A percentile compares a stretch with the other conserved stretches of the same genome.
phyloP scores from a whole-genome alignment of 2,113 vertebrate species.

The Raja brachyura region DNA sequence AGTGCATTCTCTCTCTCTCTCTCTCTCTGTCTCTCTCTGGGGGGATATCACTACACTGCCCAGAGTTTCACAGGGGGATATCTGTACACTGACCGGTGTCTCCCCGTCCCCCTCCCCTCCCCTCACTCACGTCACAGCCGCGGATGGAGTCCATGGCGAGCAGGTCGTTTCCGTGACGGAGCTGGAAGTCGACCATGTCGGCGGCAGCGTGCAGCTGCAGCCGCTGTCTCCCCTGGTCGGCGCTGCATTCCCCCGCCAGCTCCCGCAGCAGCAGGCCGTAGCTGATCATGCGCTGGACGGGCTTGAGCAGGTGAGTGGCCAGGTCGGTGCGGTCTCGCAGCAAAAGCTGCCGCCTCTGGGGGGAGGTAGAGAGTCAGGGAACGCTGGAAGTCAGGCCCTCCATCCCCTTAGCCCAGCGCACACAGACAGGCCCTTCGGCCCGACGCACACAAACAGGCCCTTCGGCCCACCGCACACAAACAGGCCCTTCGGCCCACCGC shows the following conservation, averaged over 20 bases:
- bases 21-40: too few species aligned
- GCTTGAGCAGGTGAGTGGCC: constrained; percentile 65
- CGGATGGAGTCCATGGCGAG: constrained; percentile 75
- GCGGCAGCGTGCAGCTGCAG: constrained; percentile 59
- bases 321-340: constrained; percentile 50
- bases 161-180: constrained; percentile 74
- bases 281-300: constrained; percentile 66
- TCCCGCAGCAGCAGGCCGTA: constrained; percentile 74
- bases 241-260: constrained; percentile 66
- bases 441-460: too few species aligned
- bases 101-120: constrained; percentile 1
- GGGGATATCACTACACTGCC: background rate
- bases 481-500: too few species aligned
- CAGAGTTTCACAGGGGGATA: background rate
- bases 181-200: constrained; percentile 67
- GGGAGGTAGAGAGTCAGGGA: background rate
- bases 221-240: constrained; percentile 54
- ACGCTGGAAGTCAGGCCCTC: background rate
- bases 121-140: constrained; percentile 70
- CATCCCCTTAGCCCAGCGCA: too few species aligned
- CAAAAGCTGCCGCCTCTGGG: constrained; percentile 40
- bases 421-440: too few species aligned
- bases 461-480: too few species aligned
- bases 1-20: too few species aligned
- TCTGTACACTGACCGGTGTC: background rate